Evolutionary conservation across 2,888 invertebrate species (phyloP).

Genomic region (Drosophila stalkeri): DNA sequence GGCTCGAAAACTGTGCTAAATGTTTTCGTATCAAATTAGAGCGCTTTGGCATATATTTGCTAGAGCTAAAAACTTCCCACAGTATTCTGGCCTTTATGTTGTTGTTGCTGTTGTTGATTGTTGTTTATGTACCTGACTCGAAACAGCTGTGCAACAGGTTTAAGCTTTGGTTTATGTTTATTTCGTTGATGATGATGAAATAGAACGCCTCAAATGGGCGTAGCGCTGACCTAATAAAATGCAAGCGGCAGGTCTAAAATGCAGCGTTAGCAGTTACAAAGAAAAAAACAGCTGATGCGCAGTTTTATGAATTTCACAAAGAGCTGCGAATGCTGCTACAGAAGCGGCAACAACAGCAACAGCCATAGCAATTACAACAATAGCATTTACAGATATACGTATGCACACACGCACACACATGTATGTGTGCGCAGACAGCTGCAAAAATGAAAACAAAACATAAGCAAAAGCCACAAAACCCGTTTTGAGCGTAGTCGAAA

Average conservation of each 20-base stretch:
- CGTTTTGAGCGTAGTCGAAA: constrained; percentile 43
- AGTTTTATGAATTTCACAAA: constrained; percentile 69
- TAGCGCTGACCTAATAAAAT: constrained; percentile 70
- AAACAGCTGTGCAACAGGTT: constrained; percentile 61
- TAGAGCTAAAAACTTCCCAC: constrained; percentile 70
- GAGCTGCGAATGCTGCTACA: constrained; percentile 49
- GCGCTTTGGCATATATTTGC: constrained; percentile 62
- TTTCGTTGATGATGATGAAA: constrained; percentile 51
- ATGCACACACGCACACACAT: background rate
- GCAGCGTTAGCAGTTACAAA: constrained; percentile 57
- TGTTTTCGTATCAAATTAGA: constrained; percentile 71
- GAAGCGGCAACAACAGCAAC: constrained; percentile 39
- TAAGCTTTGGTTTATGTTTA: constrained; percentile 23
- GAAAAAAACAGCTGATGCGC: constrained; percentile 70
- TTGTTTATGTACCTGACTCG: constrained; percentile 12
- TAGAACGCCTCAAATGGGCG: constrained; percentile 48
- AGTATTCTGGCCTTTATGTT: constrained; percentile 35
- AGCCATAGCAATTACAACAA: constrained; percentile 38
- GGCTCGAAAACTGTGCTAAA: constrained; percentile 69
- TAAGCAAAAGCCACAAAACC: constrained; percentile 65
- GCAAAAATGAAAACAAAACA: constrained; percentile 77
- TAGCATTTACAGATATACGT: constrained; percentile 29
- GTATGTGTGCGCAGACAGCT: constrained; percentile 59
- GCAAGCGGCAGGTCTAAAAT: constrained; percentile 42
- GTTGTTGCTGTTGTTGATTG: constrained; percentile 3